Evolutionary conservation across 2,113 vertebrate species (phyloP).

Genomic region (Petaurus breviceps): DNA sequence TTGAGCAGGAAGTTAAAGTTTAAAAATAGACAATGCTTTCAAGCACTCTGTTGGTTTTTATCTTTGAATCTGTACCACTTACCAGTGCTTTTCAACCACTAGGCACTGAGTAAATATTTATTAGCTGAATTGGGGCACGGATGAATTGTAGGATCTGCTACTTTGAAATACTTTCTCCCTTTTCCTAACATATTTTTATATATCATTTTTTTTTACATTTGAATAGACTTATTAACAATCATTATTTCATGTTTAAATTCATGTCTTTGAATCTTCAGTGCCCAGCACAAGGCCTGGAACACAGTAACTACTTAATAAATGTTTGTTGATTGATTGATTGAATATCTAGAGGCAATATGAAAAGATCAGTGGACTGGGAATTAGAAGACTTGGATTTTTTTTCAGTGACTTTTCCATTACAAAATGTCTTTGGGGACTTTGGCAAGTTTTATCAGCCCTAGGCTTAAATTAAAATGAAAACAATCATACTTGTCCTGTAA

Average conservation of each 20-base stretch:
- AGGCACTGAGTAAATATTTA: background rate
- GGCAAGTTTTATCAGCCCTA: background rate
- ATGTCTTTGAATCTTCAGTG: slow-evolving; percentile 32
- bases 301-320: slow-evolving; percentile 31
- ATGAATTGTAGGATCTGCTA: background rate
- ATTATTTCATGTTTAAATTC: background rate
- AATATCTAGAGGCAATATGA: slow-evolving; percentile 43
- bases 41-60: background rate
- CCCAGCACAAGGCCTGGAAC: background rate
- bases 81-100: background rate
- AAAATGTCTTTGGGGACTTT: background rate
- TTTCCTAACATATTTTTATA: background rate
- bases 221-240: background rate
- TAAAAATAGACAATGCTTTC: background rate
- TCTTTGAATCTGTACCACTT: background rate
- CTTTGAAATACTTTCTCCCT: background rate
- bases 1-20: background rate
- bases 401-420: background rate
- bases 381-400: background rate
- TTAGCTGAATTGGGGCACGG: background rate
- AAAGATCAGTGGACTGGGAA: slow-evolving; percentile 33
- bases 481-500: background rate
- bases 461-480: background rate
- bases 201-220: background rate
- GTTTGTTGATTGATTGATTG: slow-evolving; percentile 51